Percentiles rank a stretch among this genome's conserved stretches.
These are phyloP conservation scores for Metellina segmentata DNA, from an alignment of 2,888 invertebrate species.

Conservation along the genomic window DNA sequence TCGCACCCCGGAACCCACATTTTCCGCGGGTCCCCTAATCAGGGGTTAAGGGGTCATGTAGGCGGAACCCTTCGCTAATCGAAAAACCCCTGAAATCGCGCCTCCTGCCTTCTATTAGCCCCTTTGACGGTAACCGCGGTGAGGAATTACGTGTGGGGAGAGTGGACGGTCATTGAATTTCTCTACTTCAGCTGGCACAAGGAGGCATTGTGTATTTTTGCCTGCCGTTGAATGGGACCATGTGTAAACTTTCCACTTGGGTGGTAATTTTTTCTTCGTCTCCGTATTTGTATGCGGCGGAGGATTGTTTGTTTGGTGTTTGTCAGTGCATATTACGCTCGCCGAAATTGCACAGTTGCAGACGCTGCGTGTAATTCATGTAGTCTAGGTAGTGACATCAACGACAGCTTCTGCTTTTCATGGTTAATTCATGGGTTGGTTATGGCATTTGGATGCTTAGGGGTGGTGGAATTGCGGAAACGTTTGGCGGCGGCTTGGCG, in stretches of 20 bases:
- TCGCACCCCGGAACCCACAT: constrained; percentile 63
- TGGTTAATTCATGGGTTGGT: constrained; percentile 45
- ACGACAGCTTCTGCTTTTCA: constrained; percentile 18
- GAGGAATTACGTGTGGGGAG: constrained; percentile 21
- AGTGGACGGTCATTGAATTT: constrained; percentile 61
- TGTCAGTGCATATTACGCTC: constrained; percentile 17
- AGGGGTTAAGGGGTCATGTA: constrained; percentile 55
- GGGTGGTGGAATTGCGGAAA: background rate
- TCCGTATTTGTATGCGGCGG: constrained; percentile 19
- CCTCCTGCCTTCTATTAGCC: constrained; percentile 64
- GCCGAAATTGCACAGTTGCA: constrained; percentile 6
- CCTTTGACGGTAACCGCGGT: constrained; percentile 50
- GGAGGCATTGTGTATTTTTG: constrained; percentile 55
- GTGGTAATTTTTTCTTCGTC: constrained; percentile 50
- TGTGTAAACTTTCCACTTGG: constrained; percentile 68
- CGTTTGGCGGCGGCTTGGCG: too few species aligned
- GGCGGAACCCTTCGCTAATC: constrained; percentile 51
- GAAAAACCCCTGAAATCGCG: constrained; percentile 59
- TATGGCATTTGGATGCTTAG: background rate
- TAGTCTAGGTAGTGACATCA: background rate
- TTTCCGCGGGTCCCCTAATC: constrained; percentile 67
- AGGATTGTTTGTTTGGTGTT: constrained; percentile 32
- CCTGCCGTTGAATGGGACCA: background rate
- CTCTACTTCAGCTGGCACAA: constrained; percentile 32
- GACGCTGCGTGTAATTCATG: background rate